Conservation (phyloP, 2,113 vertebrate species). For the Chaetops frenatus region DNA sequence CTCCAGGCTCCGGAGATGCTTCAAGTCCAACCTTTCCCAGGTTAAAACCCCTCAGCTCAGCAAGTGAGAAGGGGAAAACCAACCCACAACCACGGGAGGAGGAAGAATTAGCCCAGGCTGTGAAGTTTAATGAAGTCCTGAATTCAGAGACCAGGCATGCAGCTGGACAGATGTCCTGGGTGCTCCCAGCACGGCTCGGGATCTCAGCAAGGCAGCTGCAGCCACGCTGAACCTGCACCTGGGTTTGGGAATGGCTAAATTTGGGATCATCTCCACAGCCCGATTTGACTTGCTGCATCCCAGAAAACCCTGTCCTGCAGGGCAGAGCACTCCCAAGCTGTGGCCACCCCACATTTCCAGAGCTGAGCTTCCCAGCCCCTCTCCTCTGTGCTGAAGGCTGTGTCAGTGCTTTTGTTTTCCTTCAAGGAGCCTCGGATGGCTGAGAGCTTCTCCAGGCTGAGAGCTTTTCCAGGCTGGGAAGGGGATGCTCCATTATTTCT, state of each 20-base stretch:
- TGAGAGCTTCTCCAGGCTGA: too few species aligned
- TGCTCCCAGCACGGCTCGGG: neutral
- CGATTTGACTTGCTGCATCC: neutral
- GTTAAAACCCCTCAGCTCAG: neutral
- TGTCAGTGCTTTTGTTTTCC: too few species aligned
- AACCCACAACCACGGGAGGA: neutral
- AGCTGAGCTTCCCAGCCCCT: too few species aligned
- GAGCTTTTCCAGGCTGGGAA: too few species aligned
- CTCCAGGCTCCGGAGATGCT: neutral
- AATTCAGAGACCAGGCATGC: neutral
- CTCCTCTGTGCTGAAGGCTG: too few species aligned
- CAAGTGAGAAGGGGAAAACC: neutral
- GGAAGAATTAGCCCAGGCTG: neutral
- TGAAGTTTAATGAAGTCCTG: neutral
- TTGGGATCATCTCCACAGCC: neutral
- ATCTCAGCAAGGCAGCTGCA: neutral
- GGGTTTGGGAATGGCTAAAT: neutral
- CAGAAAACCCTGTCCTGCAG: too few species aligned
- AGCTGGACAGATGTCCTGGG: neutral
- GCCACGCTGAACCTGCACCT: fast-evolving
- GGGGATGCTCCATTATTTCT: too few species aligned
- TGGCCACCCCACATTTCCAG: too few species aligned
- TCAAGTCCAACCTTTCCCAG: neutral
- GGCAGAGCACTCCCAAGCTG: too few species aligned
- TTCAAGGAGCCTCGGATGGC: too few species aligned